phyloP scores from a whole-genome alignment of 2,888 invertebrate genomes.

The Andrena dorsata region DNA sequence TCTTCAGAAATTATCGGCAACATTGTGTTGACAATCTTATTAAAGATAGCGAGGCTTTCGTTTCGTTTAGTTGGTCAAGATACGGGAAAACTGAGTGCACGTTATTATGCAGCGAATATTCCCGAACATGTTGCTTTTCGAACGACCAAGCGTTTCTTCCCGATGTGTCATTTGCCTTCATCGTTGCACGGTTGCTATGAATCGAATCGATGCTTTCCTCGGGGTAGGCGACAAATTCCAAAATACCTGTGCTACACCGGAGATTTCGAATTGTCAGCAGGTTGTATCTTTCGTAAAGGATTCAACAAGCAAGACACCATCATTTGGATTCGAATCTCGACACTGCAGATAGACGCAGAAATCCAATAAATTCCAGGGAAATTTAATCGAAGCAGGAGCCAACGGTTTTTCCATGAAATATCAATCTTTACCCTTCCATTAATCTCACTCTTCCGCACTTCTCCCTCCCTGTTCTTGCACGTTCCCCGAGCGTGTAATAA shows the following conservation, averaged over 20 bases:
- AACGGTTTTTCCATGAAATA: no score
- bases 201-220: not conserved
- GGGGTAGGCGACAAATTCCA: not conserved
- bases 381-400: no score
- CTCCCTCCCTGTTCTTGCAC: not conserved
- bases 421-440: no score
- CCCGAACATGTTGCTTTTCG: constrained; percentile 29
- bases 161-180: constrained; percentile 1
- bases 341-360: no score
- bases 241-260: not conserved
- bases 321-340: not conserved
- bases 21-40: constrained; percentile 21
- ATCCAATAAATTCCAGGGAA: no score
- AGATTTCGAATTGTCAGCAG: not conserved
- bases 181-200: constrained; percentile 33
- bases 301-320: not conserved
- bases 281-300: not conserved
- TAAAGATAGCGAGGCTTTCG: constrained; percentile 36
- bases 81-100: constrained; percentile 8
- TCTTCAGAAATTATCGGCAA: constrained; percentile 23
- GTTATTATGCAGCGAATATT: constrained; percentile 43
- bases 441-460: no score
- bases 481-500: not conserved
- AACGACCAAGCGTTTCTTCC: constrained; percentile 22
- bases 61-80: constrained; percentile 20